Base-by-base conservation (phyloP, 2,888 invertebrate species). In the Matsumyia berberina region DNA sequence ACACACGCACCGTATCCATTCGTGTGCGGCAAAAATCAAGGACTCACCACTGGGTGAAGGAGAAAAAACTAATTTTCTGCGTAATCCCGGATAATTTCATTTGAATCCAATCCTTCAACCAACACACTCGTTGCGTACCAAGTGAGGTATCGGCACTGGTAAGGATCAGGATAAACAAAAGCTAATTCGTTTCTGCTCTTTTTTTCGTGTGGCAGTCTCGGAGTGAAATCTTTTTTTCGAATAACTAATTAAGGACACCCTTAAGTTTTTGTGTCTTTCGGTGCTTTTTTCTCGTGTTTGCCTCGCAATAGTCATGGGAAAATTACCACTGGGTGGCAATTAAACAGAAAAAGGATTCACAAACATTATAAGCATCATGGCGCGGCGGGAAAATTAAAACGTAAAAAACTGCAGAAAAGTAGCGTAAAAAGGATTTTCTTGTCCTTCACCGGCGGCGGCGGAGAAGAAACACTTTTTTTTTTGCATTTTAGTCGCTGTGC, bases 81-180 rank as follows among this genome's bases (percentile, higher is more conserved):
- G 85, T 88, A 88, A 88, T 88, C 88, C 87, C 60, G 86, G 88
- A 87, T 88, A 88, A 88, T 88, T 88, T 88, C 88, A 87, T 86
- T 88, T 88, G 87, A 88, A 88, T 87, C 87, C 86, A 57, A 86
- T 87, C 77, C 67, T 80, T 77, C 66, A 62, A 49, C 24, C n/a
- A 37, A 33, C 33, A 53, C 11, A 39, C 17, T 11, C 53, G 39
- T 49, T 46, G 66, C 8, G 1, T 58, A 39, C 44, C 31, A 35
- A 49, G 57, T 39, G 49, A 31, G 39, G 19, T 53, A 42, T 60
- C 57, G 73, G 78, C 53, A 33, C 24, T n/a, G n/a, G n/a, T n/a
- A n/a, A n/a, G n/a, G 24, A 24, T 31, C 66, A 69, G 70, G 53
- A 80, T 85, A 85, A 85, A 85, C 53, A 85, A 66, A 85, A 85